Percentiles rank a stretch among this genome's conserved stretches.
phyloP scores from a whole-genome alignment of 2,113 vertebrate species.

The Amia ocellicauda region DNA sequence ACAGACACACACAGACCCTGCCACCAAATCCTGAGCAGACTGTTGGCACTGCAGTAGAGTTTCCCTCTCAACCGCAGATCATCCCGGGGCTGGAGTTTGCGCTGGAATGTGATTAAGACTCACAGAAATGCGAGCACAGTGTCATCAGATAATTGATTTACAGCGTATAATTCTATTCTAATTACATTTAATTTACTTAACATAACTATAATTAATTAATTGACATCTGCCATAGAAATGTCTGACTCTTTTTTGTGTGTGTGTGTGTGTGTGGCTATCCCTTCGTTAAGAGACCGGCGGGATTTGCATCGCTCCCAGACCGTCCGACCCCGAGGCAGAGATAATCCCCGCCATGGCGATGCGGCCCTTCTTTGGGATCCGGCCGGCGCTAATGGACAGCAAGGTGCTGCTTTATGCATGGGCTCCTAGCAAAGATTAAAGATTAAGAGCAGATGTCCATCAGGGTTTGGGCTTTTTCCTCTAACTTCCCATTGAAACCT shows the following conservation, averaged over 20 bases:
- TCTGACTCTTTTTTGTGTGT: conserved; percentile 33
- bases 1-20: conserved; percentile 6
- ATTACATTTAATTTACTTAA: conserved; percentile 61
- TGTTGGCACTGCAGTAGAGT: conserved; percentile 8
- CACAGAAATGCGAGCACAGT: conserved; percentile 6
- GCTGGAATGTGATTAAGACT: conserved; percentile 35
- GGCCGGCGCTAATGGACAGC: conserved; percentile 65
- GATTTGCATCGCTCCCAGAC: conserved; percentile 71
- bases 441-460: neutral
- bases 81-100: conserved; percentile 26
- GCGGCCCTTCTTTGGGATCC: conserved; percentile 75
- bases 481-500: no score
- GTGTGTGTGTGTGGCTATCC: no score
- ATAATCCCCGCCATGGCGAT: conserved; percentile 75
- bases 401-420: conserved; percentile 46
- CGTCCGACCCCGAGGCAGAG: conserved; percentile 65
- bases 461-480: no score
- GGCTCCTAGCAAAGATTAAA: neutral
- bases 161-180: conserved; percentile 39
- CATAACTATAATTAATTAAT: conserved; percentile 51
- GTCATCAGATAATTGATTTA: conserved; percentile 53
- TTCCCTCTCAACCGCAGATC: conserved; percentile 11
- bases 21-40: no score
- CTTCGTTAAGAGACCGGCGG: conserved; percentile 70
- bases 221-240: conserved; percentile 49